phyloP scores from a whole-genome alignment of 2,888 invertebrate genomes.

The Strigamia maritima region DNA sequence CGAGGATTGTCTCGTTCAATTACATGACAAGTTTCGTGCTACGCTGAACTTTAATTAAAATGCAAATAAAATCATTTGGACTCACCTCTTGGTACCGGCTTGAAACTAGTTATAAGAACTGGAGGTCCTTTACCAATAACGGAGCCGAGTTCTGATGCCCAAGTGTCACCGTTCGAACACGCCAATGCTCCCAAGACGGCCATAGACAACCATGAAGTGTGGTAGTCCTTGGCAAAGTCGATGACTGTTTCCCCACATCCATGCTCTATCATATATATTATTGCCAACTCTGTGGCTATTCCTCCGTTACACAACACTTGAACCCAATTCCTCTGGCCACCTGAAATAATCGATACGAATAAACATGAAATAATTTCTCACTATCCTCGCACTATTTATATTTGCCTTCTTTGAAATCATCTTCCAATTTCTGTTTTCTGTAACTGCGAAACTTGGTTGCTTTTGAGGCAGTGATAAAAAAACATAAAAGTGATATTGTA shows the following conservation, averaged over 20 bases:
- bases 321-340: conserved; percentile 82
- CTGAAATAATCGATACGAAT: conserved; percentile 53
- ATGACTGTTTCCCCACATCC: conserved; percentile 75
- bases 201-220: conserved; percentile 71
- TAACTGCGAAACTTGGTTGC: conserved; percentile 71
- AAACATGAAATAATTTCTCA: conserved; percentile 39
- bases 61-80: not conserved
- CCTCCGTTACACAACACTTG: conserved; percentile 87
- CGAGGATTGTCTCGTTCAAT: not conserved
- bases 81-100: conserved; percentile 69
- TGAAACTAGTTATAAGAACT: conserved; percentile 68
- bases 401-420: conserved; percentile 73
- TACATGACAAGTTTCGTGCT: not conserved
- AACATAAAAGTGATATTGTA: conserved; percentile 66
- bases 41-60: conserved; percentile 6
- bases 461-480: conserved; percentile 75
- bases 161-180: conserved; percentile 83
- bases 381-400: not conserved
- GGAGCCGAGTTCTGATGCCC: conserved; percentile 83
- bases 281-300: conserved; percentile 74
- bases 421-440: conserved; percentile 63
- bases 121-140: conserved; percentile 68
- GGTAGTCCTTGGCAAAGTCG: conserved; percentile 70
- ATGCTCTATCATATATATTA: conserved; percentile 74
- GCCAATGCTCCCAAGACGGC: conserved; percentile 73